These are phyloP conservation scores for Thereuonema tuberculata DNA, from an alignment of 1,140 invertebrate genomes.

Conservation along the genomic window DNA sequence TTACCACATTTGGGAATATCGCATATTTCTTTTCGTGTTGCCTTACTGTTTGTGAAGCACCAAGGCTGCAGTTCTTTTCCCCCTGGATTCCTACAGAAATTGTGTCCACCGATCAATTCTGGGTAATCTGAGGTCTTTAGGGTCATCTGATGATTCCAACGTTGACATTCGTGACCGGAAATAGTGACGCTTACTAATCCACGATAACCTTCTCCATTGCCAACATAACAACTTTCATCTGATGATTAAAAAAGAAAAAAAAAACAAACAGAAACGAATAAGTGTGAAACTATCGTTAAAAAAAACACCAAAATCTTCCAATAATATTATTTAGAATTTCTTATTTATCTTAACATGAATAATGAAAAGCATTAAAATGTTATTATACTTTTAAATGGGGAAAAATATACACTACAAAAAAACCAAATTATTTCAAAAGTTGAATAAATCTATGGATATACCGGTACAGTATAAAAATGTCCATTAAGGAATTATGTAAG, in stretches of 20 bases:
- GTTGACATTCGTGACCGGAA: constrained; percentile 57
- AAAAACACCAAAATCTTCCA: too few relatives aligned
- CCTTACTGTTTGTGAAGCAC: neutral
- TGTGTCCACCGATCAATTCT: constrained; percentile 71
- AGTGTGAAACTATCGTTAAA: neutral
- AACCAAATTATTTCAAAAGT: too few relatives aligned
- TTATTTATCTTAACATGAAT: neutral
- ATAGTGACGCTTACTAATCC: constrained; percentile 56
- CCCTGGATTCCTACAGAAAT: constrained; percentile 85
- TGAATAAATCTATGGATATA: too few relatives aligned
- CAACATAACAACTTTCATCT: constrained; percentile 67
- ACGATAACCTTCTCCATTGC: constrained; percentile 62
- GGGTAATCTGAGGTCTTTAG: constrained; percentile 58
- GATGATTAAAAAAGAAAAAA: constrained; percentile 8
- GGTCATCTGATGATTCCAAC: constrained; percentile 61
- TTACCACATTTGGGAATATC: neutral
- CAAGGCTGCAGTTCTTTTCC: constrained; percentile 64
- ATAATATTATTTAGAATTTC: neutral
- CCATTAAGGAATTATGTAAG: too few relatives aligned
- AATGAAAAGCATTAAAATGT: neutral
- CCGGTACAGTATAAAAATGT: too few relatives aligned
- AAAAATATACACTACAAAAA: neutral
- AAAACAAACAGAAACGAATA: too few relatives aligned
- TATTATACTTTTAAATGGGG: neutral
- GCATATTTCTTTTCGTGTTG: neutral